These are phyloP conservation scores for Sebastes variabilis DNA, from an alignment of 2,797 vertebrate species.

Conservation along the genomic window DNA sequence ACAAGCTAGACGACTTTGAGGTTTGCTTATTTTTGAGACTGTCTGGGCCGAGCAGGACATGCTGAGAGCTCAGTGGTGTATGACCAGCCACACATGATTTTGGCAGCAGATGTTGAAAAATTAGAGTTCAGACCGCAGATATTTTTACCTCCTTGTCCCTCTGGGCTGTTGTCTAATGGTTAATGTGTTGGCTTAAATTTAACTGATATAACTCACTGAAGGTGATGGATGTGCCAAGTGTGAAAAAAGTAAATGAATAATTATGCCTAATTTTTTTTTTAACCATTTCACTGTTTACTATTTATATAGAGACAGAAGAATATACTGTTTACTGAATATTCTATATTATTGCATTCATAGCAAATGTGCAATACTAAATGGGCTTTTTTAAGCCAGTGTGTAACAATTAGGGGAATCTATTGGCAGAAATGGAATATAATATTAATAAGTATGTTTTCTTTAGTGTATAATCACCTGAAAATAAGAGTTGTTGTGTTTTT, in stretches of 20 bases:
- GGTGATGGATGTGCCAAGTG: neutral
- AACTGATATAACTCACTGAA: neutral
- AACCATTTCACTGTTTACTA: neutral
- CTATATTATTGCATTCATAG: neutral
- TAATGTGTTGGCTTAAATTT: neutral
- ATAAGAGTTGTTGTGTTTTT: too few species aligned
- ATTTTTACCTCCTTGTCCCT: neutral
- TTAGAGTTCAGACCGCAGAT: neutral
- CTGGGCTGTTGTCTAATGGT: neutral
- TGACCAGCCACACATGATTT: slow-evolving; percentile 37
- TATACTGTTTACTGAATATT: neutral
- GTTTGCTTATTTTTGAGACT: slow-evolving; percentile 65
- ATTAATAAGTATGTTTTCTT: too few species aligned
- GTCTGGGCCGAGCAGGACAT: slow-evolving; percentile 47
- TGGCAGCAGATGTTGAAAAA: slow-evolving; percentile 56
- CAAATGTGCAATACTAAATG: neutral
- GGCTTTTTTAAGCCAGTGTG: neutral
- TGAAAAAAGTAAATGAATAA: neutral
- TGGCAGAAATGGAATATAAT: neutral
- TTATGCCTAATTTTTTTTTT: neutral
- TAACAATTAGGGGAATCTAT: neutral
- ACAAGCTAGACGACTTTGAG: slow-evolving; percentile 23
- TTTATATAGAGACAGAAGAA: neutral
- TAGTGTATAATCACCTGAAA: too few species aligned
- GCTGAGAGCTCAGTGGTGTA: slow-evolving; percentile 44